These are phyloP conservation scores for Tetragonisca angustula DNA, from an alignment of 2,888 invertebrate genomes.

Conservation along the genomic window DNA sequence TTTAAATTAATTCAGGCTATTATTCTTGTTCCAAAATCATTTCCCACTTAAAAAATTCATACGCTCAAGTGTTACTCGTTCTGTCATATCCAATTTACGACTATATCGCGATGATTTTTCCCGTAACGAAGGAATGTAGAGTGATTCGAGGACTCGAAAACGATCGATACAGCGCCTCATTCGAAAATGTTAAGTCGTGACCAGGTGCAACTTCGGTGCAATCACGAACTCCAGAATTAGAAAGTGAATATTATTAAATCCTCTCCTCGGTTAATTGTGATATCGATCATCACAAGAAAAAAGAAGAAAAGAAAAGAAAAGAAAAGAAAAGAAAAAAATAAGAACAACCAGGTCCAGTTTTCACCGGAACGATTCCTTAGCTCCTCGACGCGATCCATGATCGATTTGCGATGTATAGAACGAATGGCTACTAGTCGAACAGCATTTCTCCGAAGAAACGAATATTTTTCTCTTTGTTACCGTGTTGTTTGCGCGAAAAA, in stretches of 20 bases:
- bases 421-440: conserved; percentile 29
- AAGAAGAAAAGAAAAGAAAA: neutral
- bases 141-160: neutral
- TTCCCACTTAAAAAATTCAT: neutral
- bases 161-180: conserved; percentile 6
- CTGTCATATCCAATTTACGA: neutral
- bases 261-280: conserved; percentile 41
- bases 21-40: neutral
- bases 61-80: neutral
- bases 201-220: conserved; percentile 10
- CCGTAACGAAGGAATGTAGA: neutral
- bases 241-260: conserved; percentile 53
- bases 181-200: conserved; percentile 30
- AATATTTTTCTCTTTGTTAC: neutral
- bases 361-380: conserved; percentile 31
- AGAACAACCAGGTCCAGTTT: conserved; percentile 1
- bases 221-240: conserved; percentile 35
- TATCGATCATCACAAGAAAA: conserved; percentile 23
- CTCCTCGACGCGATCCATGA: conserved; percentile 1
- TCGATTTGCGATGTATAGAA: conserved; percentile 45
- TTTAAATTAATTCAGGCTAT: too few relatives aligned
- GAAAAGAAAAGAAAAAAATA: neutral
- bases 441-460: conserved; percentile 48
- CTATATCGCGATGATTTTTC: neutral
- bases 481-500: conserved; percentile 1